Conservation (phyloP, 2,113 vertebrate species). For the Dromas ardeola region DNA sequence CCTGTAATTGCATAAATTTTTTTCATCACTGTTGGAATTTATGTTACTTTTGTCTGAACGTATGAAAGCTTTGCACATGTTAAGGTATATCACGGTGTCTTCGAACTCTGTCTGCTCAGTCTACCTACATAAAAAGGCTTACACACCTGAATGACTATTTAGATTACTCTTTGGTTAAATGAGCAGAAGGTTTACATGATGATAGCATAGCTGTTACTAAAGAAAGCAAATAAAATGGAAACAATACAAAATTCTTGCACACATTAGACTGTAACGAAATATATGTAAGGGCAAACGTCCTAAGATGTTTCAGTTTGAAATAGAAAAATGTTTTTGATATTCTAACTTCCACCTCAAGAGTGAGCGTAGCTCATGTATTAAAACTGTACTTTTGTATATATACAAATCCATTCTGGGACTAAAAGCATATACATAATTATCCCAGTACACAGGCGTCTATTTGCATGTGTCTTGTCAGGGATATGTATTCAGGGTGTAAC, state of each 20-base stretch:
- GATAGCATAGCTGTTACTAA: neutral
- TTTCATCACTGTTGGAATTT: neutral
- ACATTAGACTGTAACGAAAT: neutral
- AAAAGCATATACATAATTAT: neutral
- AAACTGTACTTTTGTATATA: neutral
- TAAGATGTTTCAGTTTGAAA: neutral
- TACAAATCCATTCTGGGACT: neutral
- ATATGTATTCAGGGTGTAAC: neutral
- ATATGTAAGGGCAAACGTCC: neutral
- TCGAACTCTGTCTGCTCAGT: slow-evolving; percentile 14
- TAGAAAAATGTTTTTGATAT: neutral
- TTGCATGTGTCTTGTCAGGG: neutral
- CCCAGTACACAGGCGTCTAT: neutral
- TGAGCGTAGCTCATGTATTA: neutral
- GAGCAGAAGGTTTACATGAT: neutral
- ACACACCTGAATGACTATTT: neutral
- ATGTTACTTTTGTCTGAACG: neutral
- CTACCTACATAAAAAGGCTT: slow-evolving; percentile 9
- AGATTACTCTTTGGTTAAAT: neutral
- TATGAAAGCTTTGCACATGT: neutral
- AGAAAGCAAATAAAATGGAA: neutral
- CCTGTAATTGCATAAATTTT: neutral
- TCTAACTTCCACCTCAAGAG: neutral
- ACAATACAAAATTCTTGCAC: neutral
- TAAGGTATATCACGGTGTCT: neutral